Evolutionary conservation across 2,797 vertebrate species (phyloP), one percentile per base, ranked within the genome.

Genomic region (Gobionotothen gibberifrons): DNA sequence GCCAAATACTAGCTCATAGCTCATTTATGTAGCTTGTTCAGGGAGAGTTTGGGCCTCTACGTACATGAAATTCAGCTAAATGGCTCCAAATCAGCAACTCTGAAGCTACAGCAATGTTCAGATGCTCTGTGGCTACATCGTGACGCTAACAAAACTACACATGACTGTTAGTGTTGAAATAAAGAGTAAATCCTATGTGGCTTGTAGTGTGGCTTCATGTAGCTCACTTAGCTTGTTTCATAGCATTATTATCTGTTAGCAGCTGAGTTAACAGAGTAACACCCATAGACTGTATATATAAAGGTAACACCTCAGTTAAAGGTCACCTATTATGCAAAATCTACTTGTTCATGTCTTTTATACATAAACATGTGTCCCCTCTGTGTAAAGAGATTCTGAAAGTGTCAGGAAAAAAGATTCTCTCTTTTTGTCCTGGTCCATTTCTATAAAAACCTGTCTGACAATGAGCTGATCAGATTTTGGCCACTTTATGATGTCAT

Each of bases 161-260:
- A 64, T 26, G 71, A 80, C 79, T 82, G 85, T 82, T 79, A 83
- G 78, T 76, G 82, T 75, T 82, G 71, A 87, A 91, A 92, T 90
- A 93, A 90, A 92, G 19, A 36, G 62, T 13, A 62, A 76, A 89
- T 74, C 9, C 44, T 32, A 36, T 12, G 12, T 21, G 26, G 5
- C 17, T 51, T 63, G 21, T 56, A 17, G 42, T 78, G 79, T 85
- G 65, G 47, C 15, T 87, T 90, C 64, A 53, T 88, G 83, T n/a
- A 2, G 40, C 1, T 19, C 46, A 53, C 72, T 19, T 70, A 48
- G 61, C 57, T 5, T 42, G 52, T 43, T 36, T 36, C 16, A 51
- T 15, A 39, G 55, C 9, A 19, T 54, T 54, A 51, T 12, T 11
- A 10, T 19, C 58, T 49, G 47, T 39, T 13, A 49, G 40, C 21